A percentile compares a stretch with the other conserved stretches of the same genome.
Conservation (phyloP, 1,140 invertebrate genomes). For the Eriosoma lanigerum region DNA sequence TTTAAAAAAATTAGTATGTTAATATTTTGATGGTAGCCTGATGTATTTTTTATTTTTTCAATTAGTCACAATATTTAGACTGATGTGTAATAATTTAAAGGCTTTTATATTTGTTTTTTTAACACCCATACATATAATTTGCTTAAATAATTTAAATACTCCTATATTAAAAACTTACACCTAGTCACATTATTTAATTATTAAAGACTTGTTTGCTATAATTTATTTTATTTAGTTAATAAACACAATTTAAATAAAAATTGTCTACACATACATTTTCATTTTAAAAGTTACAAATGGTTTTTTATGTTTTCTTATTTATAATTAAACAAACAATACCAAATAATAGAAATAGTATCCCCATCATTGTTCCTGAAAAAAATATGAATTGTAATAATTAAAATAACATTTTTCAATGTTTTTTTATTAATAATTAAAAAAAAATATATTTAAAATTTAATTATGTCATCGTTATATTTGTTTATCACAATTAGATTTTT, state of each 20-base stretch:
- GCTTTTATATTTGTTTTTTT: constrained; percentile 11
- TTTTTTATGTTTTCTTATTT: constrained; percentile 24
- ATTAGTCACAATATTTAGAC: constrained; percentile 34
- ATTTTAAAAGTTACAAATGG: too few species aligned
- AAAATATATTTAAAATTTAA: too few species aligned
- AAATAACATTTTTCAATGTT: too few species aligned
- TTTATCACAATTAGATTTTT: too few species aligned
- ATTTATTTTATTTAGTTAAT: constrained; percentile 6
- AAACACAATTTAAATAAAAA: neutral
- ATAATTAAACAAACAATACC: constrained; percentile 38
- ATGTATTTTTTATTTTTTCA: neutral
- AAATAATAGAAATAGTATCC: constrained; percentile 27
- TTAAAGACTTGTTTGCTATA: neutral
- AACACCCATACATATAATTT: neutral
- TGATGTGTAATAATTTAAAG: constrained; percentile 6
- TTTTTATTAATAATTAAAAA: too few species aligned
- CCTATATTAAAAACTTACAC: constrained; percentile 13
- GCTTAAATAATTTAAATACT: neutral
- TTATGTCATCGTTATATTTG: too few species aligned
- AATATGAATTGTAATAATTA: neutral
- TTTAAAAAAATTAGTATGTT: neutral
- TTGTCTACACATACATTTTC: neutral
- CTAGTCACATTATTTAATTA: neutral
- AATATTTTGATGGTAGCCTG: neutral
- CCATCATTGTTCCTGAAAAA: constrained; percentile 31